phyloP scores from a whole-genome alignment of 2,113 vertebrate genomes.

The Eupsittula cactorum region DNA sequence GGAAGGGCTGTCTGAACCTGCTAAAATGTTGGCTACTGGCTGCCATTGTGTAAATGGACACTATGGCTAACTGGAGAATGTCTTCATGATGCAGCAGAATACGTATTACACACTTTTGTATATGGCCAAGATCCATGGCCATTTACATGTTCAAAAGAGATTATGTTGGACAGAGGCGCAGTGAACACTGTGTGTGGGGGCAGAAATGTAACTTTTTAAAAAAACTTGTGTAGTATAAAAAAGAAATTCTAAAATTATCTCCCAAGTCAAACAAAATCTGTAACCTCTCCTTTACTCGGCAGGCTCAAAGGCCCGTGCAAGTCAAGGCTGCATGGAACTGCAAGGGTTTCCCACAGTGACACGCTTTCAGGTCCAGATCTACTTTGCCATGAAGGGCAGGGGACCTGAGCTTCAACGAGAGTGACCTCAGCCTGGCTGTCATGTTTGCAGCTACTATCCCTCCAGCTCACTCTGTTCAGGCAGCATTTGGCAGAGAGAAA shows the following conservation, averaged over 20 bases:
- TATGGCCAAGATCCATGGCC: neutral
- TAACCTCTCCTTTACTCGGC: neutral
- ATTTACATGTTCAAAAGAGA: neutral
- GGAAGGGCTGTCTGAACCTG: neutral
- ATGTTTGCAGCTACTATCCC: neutral
- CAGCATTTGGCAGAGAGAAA: neutral
- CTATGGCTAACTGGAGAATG: neutral
- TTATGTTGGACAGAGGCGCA: neutral
- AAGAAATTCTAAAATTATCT: neutral
- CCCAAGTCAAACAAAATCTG: neutral
- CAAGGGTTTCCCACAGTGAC: neutral
- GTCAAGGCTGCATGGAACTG: neutral
- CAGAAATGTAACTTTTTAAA: neutral
- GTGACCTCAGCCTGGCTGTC: neutral
- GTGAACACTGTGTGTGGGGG: neutral
- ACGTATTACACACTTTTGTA: fast-evolving
- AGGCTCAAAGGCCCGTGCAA: neutral
- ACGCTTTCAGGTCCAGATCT: neutral
- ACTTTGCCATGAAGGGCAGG: neutral
- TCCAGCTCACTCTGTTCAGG: fast-evolving
- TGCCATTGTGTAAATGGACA: neutral
- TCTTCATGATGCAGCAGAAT: neutral
- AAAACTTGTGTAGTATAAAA: neutral
- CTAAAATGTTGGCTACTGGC: neutral
- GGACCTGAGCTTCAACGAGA: fast-evolving